Conservation (phyloP, 2,888 invertebrate species). For the Anthophora plumipes region DNA sequence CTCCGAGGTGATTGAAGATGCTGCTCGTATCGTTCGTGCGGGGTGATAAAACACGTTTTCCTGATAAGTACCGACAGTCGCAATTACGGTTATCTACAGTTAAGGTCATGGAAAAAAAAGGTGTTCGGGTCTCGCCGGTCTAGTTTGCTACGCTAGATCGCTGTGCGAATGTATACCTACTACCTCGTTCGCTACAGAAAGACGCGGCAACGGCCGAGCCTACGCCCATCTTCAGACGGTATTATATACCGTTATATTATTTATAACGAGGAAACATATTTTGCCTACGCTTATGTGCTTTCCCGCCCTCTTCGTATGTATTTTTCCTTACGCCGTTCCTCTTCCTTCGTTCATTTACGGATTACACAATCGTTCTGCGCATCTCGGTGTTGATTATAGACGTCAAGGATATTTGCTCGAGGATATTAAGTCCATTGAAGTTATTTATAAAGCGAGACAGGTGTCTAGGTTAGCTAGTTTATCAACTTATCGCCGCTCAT, state of each 20-base stretch:
- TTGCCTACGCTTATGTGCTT: constrained; percentile 55
- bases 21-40: constrained; percentile 14
- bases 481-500: constrained; percentile 30
- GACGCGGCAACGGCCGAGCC: constrained; percentile 55
- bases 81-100: constrained; percentile 73
- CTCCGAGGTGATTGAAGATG: constrained; percentile 23
- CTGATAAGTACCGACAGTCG: constrained; percentile 56
- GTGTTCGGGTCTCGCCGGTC: constrained; percentile 70
- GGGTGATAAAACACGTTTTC: constrained; percentile 64
- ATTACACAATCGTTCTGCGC: not conserved
- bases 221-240: constrained; percentile 75
- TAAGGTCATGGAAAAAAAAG: constrained; percentile 72
- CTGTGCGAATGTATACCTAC: constrained; percentile 56
- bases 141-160: constrained; percentile 71
- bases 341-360: not conserved
- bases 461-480: constrained; percentile 2
- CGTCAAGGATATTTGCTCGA: not conserved
- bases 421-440: not conserved
- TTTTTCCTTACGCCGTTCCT: not conserved
- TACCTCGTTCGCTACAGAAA: constrained; percentile 33
- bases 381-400: not conserved
- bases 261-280: constrained; percentile 70
- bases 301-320: not conserved
- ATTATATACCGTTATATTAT: constrained; percentile 80
- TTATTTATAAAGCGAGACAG: not conserved